Base-by-base conservation (phyloP, 1,140 invertebrate species). In the Zelostemma sp. region DNA sequence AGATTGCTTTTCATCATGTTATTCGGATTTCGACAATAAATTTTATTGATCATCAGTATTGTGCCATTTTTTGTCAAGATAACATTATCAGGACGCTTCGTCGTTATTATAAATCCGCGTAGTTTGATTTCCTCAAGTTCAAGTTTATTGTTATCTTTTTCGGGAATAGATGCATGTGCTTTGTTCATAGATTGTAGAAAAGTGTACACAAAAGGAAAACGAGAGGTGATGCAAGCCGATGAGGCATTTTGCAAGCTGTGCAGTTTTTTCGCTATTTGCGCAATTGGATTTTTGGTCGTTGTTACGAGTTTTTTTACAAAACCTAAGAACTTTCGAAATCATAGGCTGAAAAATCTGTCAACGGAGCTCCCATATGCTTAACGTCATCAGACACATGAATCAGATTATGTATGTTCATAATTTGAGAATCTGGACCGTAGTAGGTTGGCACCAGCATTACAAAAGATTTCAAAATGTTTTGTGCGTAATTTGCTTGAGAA, bases 341-440 rank as follows among this genome's bases (percentile, higher is more conserved):
- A 28, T 49, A 68, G 45, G 59, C 48, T 5, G 48, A 61, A 54
- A 58, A 53, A 15, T 69, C 38, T 9, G 17, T 50, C 21, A 71
- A 55, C 9, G 57, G 49, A 8, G 6, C 5, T 8, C 59, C 46
- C 17, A 58, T 56, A 38, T 66, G 45, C 9, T 41, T 50, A 8
- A 63, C 41, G 43, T 68, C 64, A 56, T 68, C 56, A 35, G 55
- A 9, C 38, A 69, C 15, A 60, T 69, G 60, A 3, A 55, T 6
- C n/a, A 63, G 28, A 35, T 60, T 67, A 40, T 66, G 69, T 1
- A 56, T 46, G 48, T 72, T 72, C 41, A 65, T 56, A 15, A 58
- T 49, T 18, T 53, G 65, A 17, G 46, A 60, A 33, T 68, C 60
- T 17, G 1, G 0, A 28, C 64, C 69, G 54, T 54, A 72, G 40